These are phyloP conservation scores for Polyommatus iphigenia DNA, from an alignment of 2,888 invertebrate genomes.

Conservation along the genomic window DNA sequence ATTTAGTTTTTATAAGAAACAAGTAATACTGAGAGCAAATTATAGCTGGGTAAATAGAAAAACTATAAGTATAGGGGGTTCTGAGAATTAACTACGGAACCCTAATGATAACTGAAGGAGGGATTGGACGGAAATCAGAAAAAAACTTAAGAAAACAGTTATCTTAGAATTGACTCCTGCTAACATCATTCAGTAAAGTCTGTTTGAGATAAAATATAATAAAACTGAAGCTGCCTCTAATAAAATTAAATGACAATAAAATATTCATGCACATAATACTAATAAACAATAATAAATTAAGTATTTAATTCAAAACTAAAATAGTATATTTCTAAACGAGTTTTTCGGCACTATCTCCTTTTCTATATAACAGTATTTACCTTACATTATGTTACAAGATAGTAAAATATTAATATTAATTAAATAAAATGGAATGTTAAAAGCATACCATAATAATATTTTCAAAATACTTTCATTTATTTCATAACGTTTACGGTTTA, in stretches of 20 bases:
- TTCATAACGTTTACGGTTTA: slow-evolving; percentile 17
- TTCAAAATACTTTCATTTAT: slow-evolving; percentile 30
- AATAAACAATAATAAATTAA: slow-evolving; percentile 1
- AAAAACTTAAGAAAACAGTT: not conserved
- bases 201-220: not conserved
- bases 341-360: slow-evolving; percentile 16
- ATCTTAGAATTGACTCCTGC: not conserved
- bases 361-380: not conserved
- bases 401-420: slow-evolving; percentile 15
- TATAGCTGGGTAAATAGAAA: not conserved
- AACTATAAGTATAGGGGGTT: not conserved
- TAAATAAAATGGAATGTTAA: slow-evolving; percentile 33
- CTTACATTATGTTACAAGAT: not conserved
- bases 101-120: not conserved
- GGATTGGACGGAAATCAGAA: not conserved
- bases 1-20: not conserved
- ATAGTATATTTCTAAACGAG: not conserved
- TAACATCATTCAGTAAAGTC: not conserved
- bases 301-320: not conserved
- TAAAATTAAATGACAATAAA: not conserved
- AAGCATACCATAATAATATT: slow-evolving; percentile 23
- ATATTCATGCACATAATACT: not conserved
- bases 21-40: slow-evolving; percentile 1
- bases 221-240: slow-evolving; percentile 9
- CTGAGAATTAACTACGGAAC: not conserved